A percentile compares a stretch with the other conserved stretches of the same genome.
These are phyloP conservation scores for Oplegnathus fasciatus DNA, from an alignment of 2,113 vertebrate species.

Conservation along the genomic window DNA sequence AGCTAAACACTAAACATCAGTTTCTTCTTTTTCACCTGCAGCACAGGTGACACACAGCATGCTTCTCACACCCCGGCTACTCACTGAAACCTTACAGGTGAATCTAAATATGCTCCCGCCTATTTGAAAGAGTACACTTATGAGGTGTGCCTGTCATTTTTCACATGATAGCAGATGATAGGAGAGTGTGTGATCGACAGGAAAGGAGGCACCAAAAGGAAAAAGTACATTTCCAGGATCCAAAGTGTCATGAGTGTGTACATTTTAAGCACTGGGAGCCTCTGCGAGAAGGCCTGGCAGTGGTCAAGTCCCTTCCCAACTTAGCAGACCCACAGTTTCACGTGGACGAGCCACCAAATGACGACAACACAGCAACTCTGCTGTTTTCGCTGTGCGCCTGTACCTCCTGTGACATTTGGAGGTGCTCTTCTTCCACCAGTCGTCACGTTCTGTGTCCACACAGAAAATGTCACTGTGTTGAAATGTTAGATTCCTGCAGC, in stretches of 20 bases:
- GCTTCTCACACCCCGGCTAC: neutral
- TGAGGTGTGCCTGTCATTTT: neutral
- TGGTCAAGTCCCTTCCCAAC: neutral
- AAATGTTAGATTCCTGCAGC: conserved; percentile 39
- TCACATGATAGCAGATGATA: too few species aligned
- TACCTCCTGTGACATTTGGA: conserved; percentile 50
- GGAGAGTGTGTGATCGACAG: neutral
- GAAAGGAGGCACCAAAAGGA: neutral
- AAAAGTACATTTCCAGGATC: neutral
- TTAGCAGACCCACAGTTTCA: neutral
- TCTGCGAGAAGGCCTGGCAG: neutral
- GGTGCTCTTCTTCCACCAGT: neutral
- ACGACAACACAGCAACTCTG: neutral
- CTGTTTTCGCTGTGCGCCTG: neutral
- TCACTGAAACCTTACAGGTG: too few species aligned
- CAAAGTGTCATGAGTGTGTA: neutral
- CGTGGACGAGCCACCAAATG: neutral
- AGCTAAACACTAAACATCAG: neutral
- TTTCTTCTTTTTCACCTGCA: neutral
- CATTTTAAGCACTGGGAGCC: too few species aligned
- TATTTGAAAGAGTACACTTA: neutral
- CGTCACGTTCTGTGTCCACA: neutral
- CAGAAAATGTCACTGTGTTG: conserved; percentile 45
- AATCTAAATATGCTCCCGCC: neutral
- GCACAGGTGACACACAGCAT: neutral